Evolutionary conservation across 1,140 invertebrate species (phyloP).

Genomic region (Bombus confusus): DNA sequence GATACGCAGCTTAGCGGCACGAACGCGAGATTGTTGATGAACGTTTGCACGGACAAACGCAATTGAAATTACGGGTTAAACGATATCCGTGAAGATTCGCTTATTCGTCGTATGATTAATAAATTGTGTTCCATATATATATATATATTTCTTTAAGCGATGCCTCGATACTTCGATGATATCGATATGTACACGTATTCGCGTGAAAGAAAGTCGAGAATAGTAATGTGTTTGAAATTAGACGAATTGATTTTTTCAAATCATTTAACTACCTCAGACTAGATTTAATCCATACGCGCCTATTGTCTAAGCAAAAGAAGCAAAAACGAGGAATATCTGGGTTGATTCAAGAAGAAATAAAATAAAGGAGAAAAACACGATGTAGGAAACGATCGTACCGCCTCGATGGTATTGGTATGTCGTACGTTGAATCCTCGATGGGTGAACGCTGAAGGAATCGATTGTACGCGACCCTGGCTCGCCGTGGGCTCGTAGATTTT

Average conservation of each 20-base stretch:
- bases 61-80: not conserved
- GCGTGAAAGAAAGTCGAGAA: too few relatives aligned
- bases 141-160: too few relatives aligned
- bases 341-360: not conserved
- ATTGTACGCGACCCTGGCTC: slow-evolving; percentile 11
- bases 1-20: not conserved
- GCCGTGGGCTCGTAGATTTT: slow-evolving; percentile 64
- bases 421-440: not conserved
- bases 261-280: not conserved
- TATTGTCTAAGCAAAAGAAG: too few relatives aligned
- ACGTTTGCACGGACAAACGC: not conserved
- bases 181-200: too few relatives aligned
- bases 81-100: too few relatives aligned
- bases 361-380: not conserved
- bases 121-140: too few relatives aligned
- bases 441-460: not conserved
- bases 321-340: not conserved
- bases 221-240: too few relatives aligned
- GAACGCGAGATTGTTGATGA: too few relatives aligned
- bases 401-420: not conserved
- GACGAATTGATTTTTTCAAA: not conserved
- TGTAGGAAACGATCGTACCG: not conserved
- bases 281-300: not conserved
- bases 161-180: too few relatives aligned
- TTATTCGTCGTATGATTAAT: not conserved